Conservation (phyloP, 1,140 invertebrate genomes). For the Probaryconus sp. region DNA sequence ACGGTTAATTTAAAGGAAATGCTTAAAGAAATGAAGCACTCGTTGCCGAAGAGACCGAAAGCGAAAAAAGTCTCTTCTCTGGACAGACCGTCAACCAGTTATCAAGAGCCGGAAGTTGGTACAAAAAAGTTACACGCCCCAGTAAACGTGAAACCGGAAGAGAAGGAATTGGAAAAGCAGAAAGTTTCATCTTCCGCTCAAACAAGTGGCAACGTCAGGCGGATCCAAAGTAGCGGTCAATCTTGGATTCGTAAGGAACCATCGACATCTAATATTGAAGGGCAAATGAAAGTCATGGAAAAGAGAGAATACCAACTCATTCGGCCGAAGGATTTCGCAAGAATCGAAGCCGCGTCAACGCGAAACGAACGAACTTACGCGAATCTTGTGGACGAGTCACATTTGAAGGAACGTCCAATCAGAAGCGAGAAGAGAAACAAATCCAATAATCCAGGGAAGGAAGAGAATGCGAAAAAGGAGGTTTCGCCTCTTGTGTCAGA, state of each 20-base stretch:
- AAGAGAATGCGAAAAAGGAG: slow-evolving; percentile 12
- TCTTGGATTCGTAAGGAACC: slow-evolving; percentile 24
- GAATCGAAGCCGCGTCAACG: slow-evolving; percentile 74
- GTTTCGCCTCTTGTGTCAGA: slow-evolving; percentile 34
- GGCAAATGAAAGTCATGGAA: slow-evolving; percentile 34
- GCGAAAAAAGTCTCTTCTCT: slow-evolving; percentile 31
- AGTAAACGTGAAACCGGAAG: slow-evolving; percentile 4
- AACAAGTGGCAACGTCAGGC: slow-evolving; percentile 77
- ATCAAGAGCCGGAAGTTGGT: neutral
- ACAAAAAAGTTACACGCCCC: neutral
- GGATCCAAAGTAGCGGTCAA: slow-evolving; percentile 63
- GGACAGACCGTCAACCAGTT: slow-evolving; percentile 35
- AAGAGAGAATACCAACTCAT: slow-evolving; percentile 78
- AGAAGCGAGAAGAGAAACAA: slow-evolving; percentile 10
- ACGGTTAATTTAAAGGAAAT: slow-evolving; percentile 80
- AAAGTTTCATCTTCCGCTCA: slow-evolving; percentile 79
- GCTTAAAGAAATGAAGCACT: slow-evolving; percentile 83
- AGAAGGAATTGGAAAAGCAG: slow-evolving; percentile 57
- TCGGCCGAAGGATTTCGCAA: slow-evolving; percentile 77
- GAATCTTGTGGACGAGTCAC: slow-evolving; percentile 71
- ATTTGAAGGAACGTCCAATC: too few relatives aligned
- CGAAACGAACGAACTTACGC: slow-evolving; percentile 72
- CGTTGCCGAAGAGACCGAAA: slow-evolving; percentile 79
- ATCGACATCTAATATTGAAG: neutral
- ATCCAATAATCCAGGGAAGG: slow-evolving; percentile 25